Evolutionary conservation across 2,113 vertebrate genomes (phyloP), one percentile per base, ranked within the genome.

Genomic region (Phrynosoma platyrhinos): DNA sequence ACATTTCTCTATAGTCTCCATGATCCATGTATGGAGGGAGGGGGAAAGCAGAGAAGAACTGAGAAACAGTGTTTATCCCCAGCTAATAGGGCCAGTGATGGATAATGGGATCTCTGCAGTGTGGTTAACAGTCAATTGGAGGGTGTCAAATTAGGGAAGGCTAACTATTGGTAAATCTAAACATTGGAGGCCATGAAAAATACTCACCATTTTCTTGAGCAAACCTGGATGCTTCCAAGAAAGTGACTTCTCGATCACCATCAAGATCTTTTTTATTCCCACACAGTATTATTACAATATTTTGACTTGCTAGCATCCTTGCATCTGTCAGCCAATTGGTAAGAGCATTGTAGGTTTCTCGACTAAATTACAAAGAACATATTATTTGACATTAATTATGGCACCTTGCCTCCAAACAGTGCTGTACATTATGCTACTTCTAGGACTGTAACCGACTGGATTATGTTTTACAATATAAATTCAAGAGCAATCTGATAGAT

Each of bases 241-340:
- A 97, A 13, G 97, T 97, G 62, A 97, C 97, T 94, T 97, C 97
- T 5, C 97, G 96, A 88, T 97, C 97, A 5, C 94, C 94, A 75
- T 97, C 97, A 82, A 97, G 95, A 94, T 97, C 97, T 90, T 97
- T 97, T 94, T 97, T 97, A 94, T 97, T 97, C 86, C 97, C 97
- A 8, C 97, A 97, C 40, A 97, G 95, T 83, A 97, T 97, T 92
- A 97, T 96, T 71, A 97, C 97, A 32, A 97, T 97, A 91, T 95
- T 97, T 94, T 97, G 97, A 86, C 97, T 97, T 52, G 97, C 97
- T 90, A 97, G 92, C 97, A 97, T 97, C 87, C 97, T 93, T 91
- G 97, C 97, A 94, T 97, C 97, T 9, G 97, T 97, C 93, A 97
- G 85, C 97, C 97, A 97, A 93, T 97, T 97, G 91, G 97, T 97